Evolutionary conservation across 2,113 vertebrate genomes (phyloP).

Genomic region (Pelodiscus sinensis): DNA sequence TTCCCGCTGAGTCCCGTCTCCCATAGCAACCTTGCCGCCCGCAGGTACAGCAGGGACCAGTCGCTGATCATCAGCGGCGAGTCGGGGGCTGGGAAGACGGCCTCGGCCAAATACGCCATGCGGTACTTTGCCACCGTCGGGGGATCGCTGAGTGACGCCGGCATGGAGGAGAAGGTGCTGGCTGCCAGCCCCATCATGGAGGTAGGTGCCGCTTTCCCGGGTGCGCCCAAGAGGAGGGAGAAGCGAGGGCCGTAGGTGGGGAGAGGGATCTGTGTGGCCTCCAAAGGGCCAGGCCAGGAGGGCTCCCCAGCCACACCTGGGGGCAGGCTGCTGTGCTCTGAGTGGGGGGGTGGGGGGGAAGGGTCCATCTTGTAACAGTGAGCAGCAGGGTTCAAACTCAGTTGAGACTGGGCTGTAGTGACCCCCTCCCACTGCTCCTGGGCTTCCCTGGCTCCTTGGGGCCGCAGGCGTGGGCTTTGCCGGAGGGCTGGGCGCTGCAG

Average conservation of each 20-base stretch:
- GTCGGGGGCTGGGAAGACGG: rapidly evolving
- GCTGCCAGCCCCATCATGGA: constrained; percentile 12
- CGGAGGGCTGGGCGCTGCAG: too few species aligned
- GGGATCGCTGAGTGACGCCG: background rate
- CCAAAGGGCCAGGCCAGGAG: background rate
- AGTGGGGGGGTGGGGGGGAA: rapidly evolving
- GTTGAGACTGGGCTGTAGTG: background rate
- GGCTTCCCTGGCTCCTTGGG: background rate
- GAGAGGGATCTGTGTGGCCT: background rate
- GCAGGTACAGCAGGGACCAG: constrained; percentile 19
- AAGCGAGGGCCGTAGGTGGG: rapidly evolving
- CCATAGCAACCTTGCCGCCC: rapidly evolving
- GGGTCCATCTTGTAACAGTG: background rate
- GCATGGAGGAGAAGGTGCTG: constrained; percentile 40
- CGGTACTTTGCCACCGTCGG: background rate
- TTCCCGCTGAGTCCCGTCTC: rapidly evolving
- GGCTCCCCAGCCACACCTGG: too few species aligned
- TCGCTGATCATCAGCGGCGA: background rate
- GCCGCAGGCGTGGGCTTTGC: background rate
- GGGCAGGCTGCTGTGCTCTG: too few species aligned
- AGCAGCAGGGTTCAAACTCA: background rate
- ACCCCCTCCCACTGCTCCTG: rapidly evolving
- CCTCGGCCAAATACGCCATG: background rate
- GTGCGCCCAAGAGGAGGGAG: background rate
- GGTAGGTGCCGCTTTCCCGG: background rate